phyloP scores from a whole-genome alignment of 1,140 invertebrate species.

The Piezodorus guildinii region DNA sequence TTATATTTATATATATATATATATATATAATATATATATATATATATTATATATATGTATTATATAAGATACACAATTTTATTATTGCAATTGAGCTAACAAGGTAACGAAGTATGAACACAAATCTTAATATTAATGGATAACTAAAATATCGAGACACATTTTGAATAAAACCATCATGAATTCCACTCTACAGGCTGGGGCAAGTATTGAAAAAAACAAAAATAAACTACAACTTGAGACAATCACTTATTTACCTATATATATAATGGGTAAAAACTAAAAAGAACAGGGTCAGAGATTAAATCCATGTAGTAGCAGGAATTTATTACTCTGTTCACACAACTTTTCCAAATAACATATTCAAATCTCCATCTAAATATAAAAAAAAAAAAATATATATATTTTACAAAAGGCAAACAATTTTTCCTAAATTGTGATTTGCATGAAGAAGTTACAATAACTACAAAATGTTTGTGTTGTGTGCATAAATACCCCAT shows the following conservation, averaged over 20 bases:
- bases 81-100: constrained; percentile 6
- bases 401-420: not conserved
- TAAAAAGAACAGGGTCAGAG: not conserved
- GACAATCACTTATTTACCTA: too few relatives aligned
- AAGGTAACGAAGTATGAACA: constrained; percentile 12
- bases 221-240: too few relatives aligned
- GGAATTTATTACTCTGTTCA: not conserved
- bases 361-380: not conserved
- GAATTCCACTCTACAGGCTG: too few relatives aligned
- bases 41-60: not conserved
- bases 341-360: not conserved
- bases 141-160: not conserved
- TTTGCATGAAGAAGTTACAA: too few relatives aligned
- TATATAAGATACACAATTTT: not conserved
- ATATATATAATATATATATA: not conserved
- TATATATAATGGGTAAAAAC: too few relatives aligned
- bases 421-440: too few relatives aligned
- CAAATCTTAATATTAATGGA: constrained; percentile 13
- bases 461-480: not conserved
- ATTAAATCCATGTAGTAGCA: constrained; percentile 14
- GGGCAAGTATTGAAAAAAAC: too few relatives aligned
- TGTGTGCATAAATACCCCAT: constrained; percentile 6
- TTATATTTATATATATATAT: constrained; percentile 6
- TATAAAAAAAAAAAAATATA: not conserved
- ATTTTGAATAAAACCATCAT: too few relatives aligned